Conservation (phyloP, 2,797 vertebrate species). For the Apogon talboti region DNA sequence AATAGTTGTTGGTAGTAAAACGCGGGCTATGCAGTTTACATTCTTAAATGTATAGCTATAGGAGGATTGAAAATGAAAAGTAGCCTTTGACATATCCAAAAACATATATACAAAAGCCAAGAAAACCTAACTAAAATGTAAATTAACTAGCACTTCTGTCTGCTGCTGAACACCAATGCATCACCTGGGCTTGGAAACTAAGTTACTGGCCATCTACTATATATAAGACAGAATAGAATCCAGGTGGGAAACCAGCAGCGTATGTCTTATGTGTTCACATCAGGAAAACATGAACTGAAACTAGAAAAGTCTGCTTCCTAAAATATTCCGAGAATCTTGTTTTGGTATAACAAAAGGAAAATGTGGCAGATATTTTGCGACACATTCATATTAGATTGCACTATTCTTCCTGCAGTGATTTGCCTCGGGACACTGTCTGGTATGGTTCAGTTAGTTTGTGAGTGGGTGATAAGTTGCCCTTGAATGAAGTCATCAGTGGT, state of each 20-base stretch:
- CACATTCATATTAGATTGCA: conserved; percentile 55
- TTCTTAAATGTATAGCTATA: too few relatives aligned
- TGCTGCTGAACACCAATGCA: not conserved
- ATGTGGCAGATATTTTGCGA: conserved; percentile 46
- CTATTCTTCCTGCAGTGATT: conserved; percentile 69
- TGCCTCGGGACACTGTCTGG: conserved; percentile 76
- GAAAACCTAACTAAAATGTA: not conserved
- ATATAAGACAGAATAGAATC: not conserved
- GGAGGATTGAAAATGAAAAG: too few relatives aligned
- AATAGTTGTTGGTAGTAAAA: too few relatives aligned
- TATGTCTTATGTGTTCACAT: conserved; percentile 6
- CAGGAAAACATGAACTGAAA: conserved; percentile 2
- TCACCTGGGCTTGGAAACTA: not conserved
- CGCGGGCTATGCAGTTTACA: too few relatives aligned
- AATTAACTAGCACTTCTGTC: conserved; percentile 4
- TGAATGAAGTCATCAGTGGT: conserved; percentile 84
- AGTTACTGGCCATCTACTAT: too few relatives aligned
- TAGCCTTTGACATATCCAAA: too few relatives aligned
- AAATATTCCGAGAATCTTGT: conserved; percentile 31
- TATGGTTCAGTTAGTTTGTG: conserved; percentile 79
- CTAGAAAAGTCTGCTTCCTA: conserved; percentile 22
- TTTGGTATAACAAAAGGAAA: conserved; percentile 49
- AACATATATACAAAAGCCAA: too few relatives aligned
- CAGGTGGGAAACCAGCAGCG: too few relatives aligned
- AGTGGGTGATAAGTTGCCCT: conserved; percentile 87